Conservation (phyloP, 2,888 invertebrate species). For the Plagodis pulveraria region DNA sequence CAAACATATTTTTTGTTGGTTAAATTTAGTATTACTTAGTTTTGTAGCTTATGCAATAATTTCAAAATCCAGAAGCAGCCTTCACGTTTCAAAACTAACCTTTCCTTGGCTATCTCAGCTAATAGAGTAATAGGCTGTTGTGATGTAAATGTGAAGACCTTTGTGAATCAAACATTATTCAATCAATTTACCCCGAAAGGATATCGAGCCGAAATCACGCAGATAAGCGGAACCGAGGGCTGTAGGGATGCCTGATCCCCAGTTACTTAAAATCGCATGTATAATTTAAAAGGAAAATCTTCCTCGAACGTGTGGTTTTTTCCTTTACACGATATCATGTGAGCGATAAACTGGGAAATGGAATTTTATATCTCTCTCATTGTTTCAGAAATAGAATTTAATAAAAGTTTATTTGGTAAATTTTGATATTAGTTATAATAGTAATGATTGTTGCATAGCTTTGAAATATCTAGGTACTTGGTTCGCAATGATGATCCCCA, state of each 20-base stretch:
- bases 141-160: conserved; percentile 41
- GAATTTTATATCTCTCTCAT: too few relatives aligned
- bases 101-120: conserved; percentile 2
- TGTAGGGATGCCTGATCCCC: conserved; percentile 47
- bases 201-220: conserved; percentile 61
- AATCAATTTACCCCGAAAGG: conserved; percentile 65
- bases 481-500: too few relatives aligned
- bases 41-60: not conserved
- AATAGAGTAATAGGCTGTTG: conserved; percentile 21
- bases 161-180: conserved; percentile 61
- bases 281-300: conserved; percentile 67
- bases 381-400: too few relatives aligned
- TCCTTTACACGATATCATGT: conserved; percentile 40
- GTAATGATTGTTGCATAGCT: too few relatives aligned
- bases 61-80: not conserved
- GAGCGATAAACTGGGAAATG: conserved; percentile 42
- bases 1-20: too few relatives aligned
- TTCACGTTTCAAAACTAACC: not conserved
- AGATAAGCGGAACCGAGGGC: conserved; percentile 62
- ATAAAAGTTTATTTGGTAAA: too few relatives aligned
- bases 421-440: too few relatives aligned
- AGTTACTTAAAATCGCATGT: conserved; percentile 72
- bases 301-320: conserved; percentile 29
- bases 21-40: too few relatives aligned
- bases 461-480: too few relatives aligned